Base-by-base conservation (phyloP, 2,113 vertebrate genomes). In the Terrapene triunguis region DNA sequence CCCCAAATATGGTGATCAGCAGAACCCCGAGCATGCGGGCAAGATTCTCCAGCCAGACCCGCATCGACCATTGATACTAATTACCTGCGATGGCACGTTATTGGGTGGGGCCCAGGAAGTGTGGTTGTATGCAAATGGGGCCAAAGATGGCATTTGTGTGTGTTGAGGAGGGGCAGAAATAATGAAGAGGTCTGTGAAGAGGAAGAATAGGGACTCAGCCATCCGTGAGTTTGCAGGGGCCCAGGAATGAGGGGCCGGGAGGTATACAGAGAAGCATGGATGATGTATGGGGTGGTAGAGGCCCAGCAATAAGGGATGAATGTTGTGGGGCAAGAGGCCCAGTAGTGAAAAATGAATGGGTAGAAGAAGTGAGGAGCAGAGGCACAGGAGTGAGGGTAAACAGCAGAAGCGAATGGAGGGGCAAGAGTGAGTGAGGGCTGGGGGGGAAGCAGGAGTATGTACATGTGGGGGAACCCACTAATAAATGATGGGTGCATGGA, bases 301-400 rank as follows among this genome's bases (percentile, higher is more conserved):
- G 35, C 10, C 13, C 88, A 62, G 4, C 17, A 82, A 7, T 2
- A 5, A 14, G n/a, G 48, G 25, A 9, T 27, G 57, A 29, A 86
- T 38, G 29, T 38, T 38, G 17, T 69, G 65, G 9, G 8, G 16
- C 38, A 69, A 21, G 35, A 88, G 89, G 48, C n/a, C 27, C 32
- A 86, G 19, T 57, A 55, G 9, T 48, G 82, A 93, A 69, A 83
- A 48, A 27, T 55, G 1, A 17, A 4, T 55, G 32, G 24, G 50
- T 48, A 48, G 65, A 69, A 90, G 8, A 94, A 85, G 8, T 24
- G 27, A 38, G 32, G 53, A 0, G 0, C 11, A 84, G 32, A 4
- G 4, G 88, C 47, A 9, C 0, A 44, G 29, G 10, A 88, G 22
- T 44, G 38, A 90, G 38, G 24, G 29, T 50, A 25, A 32, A 69